A percentile compares a stretch with the other conserved stretches of the same genome.
phyloP scores from a whole-genome alignment of 2,888 invertebrate genomes.

The Therioaphis trifolii region DNA sequence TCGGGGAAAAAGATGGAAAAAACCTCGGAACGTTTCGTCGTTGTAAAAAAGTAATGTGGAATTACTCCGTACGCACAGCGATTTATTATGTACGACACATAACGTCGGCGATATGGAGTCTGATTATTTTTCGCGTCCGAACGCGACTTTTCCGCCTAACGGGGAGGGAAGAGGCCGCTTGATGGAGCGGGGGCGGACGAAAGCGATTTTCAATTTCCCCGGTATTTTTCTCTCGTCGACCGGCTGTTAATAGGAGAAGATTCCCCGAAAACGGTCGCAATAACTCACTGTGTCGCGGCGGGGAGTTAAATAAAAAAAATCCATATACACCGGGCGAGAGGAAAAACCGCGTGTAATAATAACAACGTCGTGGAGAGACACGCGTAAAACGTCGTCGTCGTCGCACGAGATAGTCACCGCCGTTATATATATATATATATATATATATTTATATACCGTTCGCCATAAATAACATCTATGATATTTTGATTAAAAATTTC shows the following conservation, averaged over 20 bases:
- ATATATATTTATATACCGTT: not conserved
- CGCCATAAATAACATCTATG: slow-evolving; percentile 31
- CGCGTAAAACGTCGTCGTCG: not conserved
- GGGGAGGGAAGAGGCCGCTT: no score
- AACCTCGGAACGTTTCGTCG: no score
- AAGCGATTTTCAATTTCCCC: slow-evolving; percentile 50
- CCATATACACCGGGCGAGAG: not conserved
- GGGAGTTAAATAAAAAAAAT: slow-evolving; percentile 7
- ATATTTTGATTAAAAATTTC: slow-evolving; percentile 53
- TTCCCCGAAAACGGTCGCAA: slow-evolving; percentile 18
- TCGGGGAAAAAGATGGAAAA: no score
- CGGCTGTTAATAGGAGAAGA: not conserved
- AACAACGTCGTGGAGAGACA: not conserved
- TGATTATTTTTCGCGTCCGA: not conserved
- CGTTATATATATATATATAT: not conserved
- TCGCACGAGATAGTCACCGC: not conserved
- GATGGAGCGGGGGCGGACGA: not conserved
- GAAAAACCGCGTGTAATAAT: slow-evolving; percentile 15
- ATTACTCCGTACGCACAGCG: no score
- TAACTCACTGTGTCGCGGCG: slow-evolving; percentile 32
- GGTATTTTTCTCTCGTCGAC: slow-evolving; percentile 9
- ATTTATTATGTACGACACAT: no score
- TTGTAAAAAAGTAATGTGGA: no score
- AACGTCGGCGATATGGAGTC: no score
- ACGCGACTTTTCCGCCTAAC: not conserved